phyloP scores from a whole-genome alignment of 2,888 invertebrate genomes.

The Hololepta plana region DNA sequence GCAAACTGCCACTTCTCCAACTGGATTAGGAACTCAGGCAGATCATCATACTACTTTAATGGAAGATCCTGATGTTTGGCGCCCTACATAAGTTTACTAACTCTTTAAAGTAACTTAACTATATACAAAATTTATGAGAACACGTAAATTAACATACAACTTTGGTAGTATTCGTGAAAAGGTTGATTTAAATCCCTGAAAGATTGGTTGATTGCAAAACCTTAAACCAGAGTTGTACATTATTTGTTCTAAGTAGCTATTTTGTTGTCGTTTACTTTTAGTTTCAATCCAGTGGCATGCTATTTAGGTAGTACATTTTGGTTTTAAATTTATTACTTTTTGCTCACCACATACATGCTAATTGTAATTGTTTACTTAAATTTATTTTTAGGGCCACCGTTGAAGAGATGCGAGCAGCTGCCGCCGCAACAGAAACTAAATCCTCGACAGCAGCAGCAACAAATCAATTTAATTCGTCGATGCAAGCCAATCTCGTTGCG shows the following conservation, averaged over 20 bases:
- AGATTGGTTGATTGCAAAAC: too few relatives aligned
- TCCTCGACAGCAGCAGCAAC: conserved; percentile 3
- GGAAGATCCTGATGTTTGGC: conserved; percentile 89
- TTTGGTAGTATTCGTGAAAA: too few relatives aligned
- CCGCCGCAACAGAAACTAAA: conserved; percentile 25
- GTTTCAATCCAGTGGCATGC: too few relatives aligned
- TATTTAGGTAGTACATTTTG: too few relatives aligned
- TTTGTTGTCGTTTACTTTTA: too few relatives aligned
- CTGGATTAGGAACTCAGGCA: conserved; percentile 29
- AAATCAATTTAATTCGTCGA: conserved; percentile 22
- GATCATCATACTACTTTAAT: conserved; percentile 68
- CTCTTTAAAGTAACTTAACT: neutral
- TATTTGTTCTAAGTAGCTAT: too few relatives aligned
- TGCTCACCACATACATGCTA: too few relatives aligned
- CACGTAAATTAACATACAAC: too few relatives aligned
- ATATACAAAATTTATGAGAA: neutral
- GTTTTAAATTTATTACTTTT: conserved; percentile 5
- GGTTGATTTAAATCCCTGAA: too few relatives aligned
- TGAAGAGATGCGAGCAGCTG: conserved; percentile 63
- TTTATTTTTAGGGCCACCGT: conserved; percentile 54
- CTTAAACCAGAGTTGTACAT: too few relatives aligned
- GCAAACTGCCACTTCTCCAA: conserved; percentile 37
- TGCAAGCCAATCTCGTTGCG: conserved; percentile 58
- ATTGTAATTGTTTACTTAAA: too few relatives aligned
- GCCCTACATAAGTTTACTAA: conserved; percentile 57